phyloP scores from a whole-genome alignment of 2,888 invertebrate species.

The Mesoligia furuncula region DNA sequence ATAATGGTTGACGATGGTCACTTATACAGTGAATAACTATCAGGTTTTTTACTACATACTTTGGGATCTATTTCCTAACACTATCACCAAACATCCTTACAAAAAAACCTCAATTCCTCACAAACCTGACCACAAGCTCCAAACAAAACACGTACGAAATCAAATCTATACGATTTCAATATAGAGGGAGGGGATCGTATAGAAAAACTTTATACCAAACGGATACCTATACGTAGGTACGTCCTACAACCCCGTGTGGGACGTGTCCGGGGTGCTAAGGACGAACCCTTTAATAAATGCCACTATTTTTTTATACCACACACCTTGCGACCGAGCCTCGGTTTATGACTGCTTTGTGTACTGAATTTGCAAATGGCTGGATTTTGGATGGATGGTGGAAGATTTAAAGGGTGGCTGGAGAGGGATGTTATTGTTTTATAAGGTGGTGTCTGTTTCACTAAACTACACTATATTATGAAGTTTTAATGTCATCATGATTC shows the following conservation, averaged over 20 bases:
- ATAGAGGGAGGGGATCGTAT: conserved; percentile 72
- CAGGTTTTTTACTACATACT: not conserved
- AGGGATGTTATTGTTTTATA: conserved; percentile 41
- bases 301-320: conserved; percentile 84
- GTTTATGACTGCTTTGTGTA: conserved; percentile 85
- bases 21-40: too few species aligned
- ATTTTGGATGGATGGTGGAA: conserved; percentile 15
- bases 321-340: conserved; percentile 83
- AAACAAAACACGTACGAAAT: conserved; percentile 69
- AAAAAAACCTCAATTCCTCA: conserved; percentile 12
- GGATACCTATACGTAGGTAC: conserved; percentile 69
- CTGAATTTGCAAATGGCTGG: conserved; percentile 77
- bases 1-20: not conserved
- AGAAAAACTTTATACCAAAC: conserved; percentile 86
- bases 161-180: conserved; percentile 84
- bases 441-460: not conserved
- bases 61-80: not conserved
- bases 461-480: not conserved
- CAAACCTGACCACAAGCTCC: conserved; percentile 51
- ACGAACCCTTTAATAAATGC: conserved; percentile 87
- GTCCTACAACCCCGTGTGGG: conserved; percentile 78
- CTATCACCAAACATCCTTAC: not conserved
- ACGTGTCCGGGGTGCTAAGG: conserved; percentile 80
- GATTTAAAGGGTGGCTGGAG: not conserved
- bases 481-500: too few species aligned